These are phyloP conservation scores for Tauraco hartlaubi DNA, from an alignment of 2,797 vertebrate species.

Conservation along the genomic window DNA sequence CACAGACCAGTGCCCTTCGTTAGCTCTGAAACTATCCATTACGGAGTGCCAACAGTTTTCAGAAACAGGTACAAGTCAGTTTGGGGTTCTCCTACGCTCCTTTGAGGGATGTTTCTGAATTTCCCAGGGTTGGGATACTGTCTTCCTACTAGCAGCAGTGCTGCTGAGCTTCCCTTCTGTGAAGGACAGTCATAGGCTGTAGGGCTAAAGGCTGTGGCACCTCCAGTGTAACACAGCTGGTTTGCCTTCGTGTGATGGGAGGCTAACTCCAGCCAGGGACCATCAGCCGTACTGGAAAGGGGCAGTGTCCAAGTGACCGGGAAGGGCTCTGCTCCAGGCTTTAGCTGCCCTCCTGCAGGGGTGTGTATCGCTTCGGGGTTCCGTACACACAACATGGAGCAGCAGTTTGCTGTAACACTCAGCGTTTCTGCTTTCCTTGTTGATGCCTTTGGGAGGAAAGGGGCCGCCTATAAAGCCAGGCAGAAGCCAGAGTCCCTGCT, in stretches of 20 bases:
- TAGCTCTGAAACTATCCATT: not conserved
- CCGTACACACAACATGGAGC: rapidly evolving
- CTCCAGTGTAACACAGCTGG: not conserved
- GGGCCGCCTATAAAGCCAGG: not conserved
- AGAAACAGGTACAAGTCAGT: not conserved
- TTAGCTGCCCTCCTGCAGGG: not conserved
- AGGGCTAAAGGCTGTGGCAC: not conserved
- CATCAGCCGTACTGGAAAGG: rapidly evolving
- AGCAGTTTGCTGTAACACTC: not conserved
- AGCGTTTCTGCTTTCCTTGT: not conserved
- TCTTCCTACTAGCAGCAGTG: too few species aligned
- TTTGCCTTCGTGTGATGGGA: rapidly evolving
- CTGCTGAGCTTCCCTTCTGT: not conserved
- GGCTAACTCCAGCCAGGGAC: rapidly evolving
- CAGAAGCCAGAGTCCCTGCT: not conserved
- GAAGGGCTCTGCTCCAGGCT: not conserved
- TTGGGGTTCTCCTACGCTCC: not conserved
- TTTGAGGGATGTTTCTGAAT: not conserved
- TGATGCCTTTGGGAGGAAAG: not conserved
- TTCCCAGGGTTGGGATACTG: not conserved
- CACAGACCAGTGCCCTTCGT: not conserved
- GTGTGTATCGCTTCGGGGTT: not conserved
- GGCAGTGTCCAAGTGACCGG: rapidly evolving
- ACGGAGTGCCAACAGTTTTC: not conserved
- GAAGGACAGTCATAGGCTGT: rapidly evolving